Evolutionary conservation across 2,797 vertebrate genomes (phyloP).

Genomic region (Benthosema pterotum): DNA sequence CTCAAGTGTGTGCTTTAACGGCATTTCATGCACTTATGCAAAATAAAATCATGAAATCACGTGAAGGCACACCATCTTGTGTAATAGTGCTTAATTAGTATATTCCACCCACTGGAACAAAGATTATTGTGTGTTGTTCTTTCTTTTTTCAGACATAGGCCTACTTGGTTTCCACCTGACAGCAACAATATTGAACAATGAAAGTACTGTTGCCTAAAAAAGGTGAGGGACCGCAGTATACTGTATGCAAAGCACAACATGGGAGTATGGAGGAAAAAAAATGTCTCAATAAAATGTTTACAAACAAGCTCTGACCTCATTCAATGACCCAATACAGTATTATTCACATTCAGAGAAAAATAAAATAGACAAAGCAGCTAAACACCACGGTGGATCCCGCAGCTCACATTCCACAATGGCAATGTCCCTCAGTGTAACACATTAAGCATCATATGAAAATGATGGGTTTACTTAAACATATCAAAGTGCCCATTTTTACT

Average conservation of each 20-base stretch:
- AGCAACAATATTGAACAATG: constrained; percentile 52
- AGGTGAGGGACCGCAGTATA: constrained; percentile 83
- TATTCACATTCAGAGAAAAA: constrained; percentile 93
- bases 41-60: no score
- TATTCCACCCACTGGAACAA: no score
- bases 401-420: constrained; percentile 85
- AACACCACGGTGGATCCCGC: constrained; percentile 85
- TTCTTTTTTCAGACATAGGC: no score
- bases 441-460: constrained; percentile 87
- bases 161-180: no score
- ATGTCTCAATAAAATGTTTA: constrained; percentile 86
- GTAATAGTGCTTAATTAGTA: no score
- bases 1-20: no score
- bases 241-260: constrained; percentile 95
- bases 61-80: no score
- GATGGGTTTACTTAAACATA: constrained; percentile 95
- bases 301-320: constrained; percentile 90
- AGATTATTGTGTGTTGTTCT: no score
- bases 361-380: constrained; percentile 92
- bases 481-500: constrained; percentile 98
- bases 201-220: constrained; percentile 70
- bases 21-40: no score
- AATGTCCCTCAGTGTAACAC: constrained; percentile 88
- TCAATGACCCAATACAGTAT: constrained; percentile 86
- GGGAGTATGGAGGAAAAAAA: constrained; percentile 89